These are phyloP conservation scores for Papilio demoleus DNA, from an alignment of 2,888 invertebrate genomes.

Conservation along the genomic window DNA sequence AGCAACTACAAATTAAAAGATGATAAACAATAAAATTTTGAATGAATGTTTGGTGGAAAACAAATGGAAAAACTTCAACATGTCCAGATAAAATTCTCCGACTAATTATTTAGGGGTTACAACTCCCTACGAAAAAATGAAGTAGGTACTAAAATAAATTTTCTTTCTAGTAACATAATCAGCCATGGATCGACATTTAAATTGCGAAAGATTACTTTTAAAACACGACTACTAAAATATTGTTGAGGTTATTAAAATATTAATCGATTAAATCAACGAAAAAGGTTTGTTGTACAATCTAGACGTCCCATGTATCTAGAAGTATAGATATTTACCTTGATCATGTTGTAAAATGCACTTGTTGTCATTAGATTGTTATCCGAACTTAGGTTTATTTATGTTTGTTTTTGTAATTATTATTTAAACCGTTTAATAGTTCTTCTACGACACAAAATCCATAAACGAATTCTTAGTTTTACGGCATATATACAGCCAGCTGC, in stretches of 20 bases:
- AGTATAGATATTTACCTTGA: slow-evolving; percentile 58
- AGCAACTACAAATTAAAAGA: slow-evolving; percentile 16
- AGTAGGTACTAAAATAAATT: slow-evolving; percentile 21
- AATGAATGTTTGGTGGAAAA: neutral
- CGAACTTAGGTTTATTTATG: slow-evolving; percentile 21
- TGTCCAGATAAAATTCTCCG: slow-evolving; percentile 1
- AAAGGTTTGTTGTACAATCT: slow-evolving; percentile 42
- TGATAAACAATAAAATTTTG: neutral
- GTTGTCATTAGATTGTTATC: slow-evolving; percentile 31
- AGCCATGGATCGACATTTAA: neutral
- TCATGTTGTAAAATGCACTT: slow-evolving; percentile 56
- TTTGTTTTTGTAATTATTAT: slow-evolving; percentile 38
- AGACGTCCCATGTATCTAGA: slow-evolving; percentile 40
- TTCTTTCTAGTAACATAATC: slow-evolving; percentile 4
- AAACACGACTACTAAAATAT: neutral
- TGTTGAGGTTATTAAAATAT: slow-evolving; percentile 28
- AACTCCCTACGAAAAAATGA: slow-evolving; percentile 6
- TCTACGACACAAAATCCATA: slow-evolving; percentile 60
- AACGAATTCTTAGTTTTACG: slow-evolving; percentile 68
- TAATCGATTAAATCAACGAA: slow-evolving; percentile 26
- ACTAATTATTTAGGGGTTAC: slow-evolving; percentile 13
- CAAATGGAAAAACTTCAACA: neutral
- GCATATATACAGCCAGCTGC: slow-evolving; percentile 76
- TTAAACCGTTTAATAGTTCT: slow-evolving; percentile 50
- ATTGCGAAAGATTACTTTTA: neutral